Conservation (phyloP, 2,113 vertebrate genomes). For the Sialia sialis region DNA sequence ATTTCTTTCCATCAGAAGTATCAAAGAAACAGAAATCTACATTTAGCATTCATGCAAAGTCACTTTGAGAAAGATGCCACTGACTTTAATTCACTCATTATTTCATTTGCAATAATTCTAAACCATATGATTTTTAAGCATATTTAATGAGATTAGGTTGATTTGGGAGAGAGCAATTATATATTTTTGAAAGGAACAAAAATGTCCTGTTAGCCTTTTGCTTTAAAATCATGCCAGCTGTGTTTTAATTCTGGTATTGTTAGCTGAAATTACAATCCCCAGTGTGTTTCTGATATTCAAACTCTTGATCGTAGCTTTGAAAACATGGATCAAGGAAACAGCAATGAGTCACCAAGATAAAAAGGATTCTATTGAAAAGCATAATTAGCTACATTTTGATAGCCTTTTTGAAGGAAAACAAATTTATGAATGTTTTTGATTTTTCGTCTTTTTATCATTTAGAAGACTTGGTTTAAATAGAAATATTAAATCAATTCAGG, state of each 20-base stretch:
- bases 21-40: not conserved
- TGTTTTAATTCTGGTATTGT: slow-evolving; percentile 51
- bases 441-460: slow-evolving; percentile 2
- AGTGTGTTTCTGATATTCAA: slow-evolving; percentile 58
- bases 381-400: slow-evolving; percentile 60
- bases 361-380: slow-evolving; percentile 53
- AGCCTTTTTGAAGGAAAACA: slow-evolving; percentile 16
- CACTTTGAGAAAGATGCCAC: not conserved
- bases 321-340: slow-evolving; percentile 61
- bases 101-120: not conserved
- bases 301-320: slow-evolving; percentile 63
- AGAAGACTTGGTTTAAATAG: slow-evolving; percentile 36
- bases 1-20: not conserved
- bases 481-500: slow-evolving; percentile 30
- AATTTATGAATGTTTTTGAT: not conserved
- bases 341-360: slow-evolving; percentile 54
- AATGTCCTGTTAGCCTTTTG: slow-evolving; percentile 28
- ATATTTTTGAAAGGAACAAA: not conserved
- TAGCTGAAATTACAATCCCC: slow-evolving; percentile 53
- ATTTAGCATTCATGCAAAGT: not conserved
- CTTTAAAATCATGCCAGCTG: slow-evolving; percentile 25
- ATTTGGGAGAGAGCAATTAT: not conserved
- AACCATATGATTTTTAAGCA: not conserved
- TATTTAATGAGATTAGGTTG: not conserved
- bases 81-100: not conserved